Base-by-base conservation (phyloP, 1,140 invertebrate genomes). In the Dolichoris vasculosae region DNA sequence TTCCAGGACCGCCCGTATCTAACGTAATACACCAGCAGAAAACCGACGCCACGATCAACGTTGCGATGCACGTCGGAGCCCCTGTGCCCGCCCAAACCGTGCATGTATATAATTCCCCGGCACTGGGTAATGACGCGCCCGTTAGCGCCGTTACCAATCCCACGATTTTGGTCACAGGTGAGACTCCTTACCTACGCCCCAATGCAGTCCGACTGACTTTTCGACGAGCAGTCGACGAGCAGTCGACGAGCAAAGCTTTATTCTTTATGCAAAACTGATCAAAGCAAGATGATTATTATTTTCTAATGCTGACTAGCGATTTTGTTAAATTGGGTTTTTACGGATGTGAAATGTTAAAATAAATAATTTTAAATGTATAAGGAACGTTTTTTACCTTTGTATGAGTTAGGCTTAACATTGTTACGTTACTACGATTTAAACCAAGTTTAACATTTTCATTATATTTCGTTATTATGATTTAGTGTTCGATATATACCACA, bases 61-160 rank as follows among this genome's bases (percentile, higher is more conserved):
- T 38, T 76, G 4, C 83, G 73, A 32, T 86, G 84, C 43, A 88
- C 78, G 32, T 87, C 79, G 46, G 69, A n/a, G n/a, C 46, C 78
- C 11, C 82, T 75, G 40, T 87, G 85, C 32, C 82, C 80, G 38
- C 89, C 87, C 9, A 87, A 40, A 87, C 87, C 3, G 87, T 87
- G 17, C 89, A 91, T 79, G 89, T 90, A 85, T 89, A 92, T 86
- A 90, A 91, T 83, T 90, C 91, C n/a, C 88, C 91, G 43, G 88
- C 75, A 23, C 17, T 81, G 69, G 82, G 86, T 59, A 87, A 88
- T 35, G 87, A 86, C 30, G 88, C 88, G 17, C 88, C 86, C 26
- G 48, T 87, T 63, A 86, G 35, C 67, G 86, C 86, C 51, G 86
- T 73, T 38, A 89, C 87, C 87, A 90, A 32, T 59, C 32, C 82